Base-by-base conservation (phyloP, 2,888 invertebrate species). In the Epiblema foenella region DNA sequence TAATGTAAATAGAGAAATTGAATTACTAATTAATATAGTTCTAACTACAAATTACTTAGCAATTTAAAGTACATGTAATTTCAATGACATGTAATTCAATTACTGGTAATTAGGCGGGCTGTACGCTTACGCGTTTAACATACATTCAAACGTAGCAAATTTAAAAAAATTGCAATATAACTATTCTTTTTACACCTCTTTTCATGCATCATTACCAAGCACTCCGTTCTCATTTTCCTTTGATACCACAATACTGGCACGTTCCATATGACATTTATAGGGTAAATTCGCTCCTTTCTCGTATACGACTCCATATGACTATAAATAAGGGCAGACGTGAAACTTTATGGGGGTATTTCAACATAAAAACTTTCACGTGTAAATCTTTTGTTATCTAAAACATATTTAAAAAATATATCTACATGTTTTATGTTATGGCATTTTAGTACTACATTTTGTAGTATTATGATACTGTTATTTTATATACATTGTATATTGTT, bases 331-430 rank as follows among this genome's bases (percentile, higher is more conserved):
- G 62, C 24, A 15, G 56, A n/a, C 49, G 49, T 62, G 56, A 29
- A 67, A 67, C 71, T 71, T 71, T 62, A 71, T 60, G 68, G 56
- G 37, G 60, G 70, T 66, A 56, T 71, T 57, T 57, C 29, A 20
- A 67, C 71, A 67, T 71, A 71, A 71, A 71, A 71, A 71, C 66
- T 67, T 71, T 70, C 49, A 49, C 56, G 46, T 66, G 66, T 71
- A 67, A 71, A 71, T 67, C 62, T 67, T 57, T 60, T 67, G 71
- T 60, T 60, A 62, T 57, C 39, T 71, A n/a, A n/a, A n/a, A n/a
- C n/a, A n/a, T n/a, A n/a, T n/a, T n/a, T n/a, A n/a, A n/a, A n/a
- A n/a, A n/a, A n/a, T n/a, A n/a, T n/a, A n/a, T n/a, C n/a, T n/a
- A n/a, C n/a, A n/a, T n/a, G n/a, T n/a, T n/a, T n/a, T n/a, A n/a